A percentile compares a stretch with the other conserved stretches of the same genome.
Conservation (phyloP, 2,113 vertebrate species). For the Coreoperca whiteheadi region DNA sequence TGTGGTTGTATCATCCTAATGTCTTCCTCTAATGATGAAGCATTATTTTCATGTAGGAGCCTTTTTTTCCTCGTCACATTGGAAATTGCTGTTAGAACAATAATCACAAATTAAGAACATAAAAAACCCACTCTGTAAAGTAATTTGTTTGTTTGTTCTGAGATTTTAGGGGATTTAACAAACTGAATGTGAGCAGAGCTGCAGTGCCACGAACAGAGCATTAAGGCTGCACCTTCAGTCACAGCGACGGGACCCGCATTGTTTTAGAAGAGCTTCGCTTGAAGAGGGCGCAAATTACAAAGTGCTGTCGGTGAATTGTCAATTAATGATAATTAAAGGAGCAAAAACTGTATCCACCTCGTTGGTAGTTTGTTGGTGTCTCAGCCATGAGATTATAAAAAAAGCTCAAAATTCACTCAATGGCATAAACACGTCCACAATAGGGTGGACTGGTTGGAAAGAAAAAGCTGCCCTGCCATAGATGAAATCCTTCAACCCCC, state of each 20-base stretch:
- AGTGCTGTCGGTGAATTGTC: not conserved
- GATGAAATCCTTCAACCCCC: no score
- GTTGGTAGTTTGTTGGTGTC: not conserved
- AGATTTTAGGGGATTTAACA: not conserved
- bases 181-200: not conserved
- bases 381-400: not conserved
- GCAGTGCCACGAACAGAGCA: not conserved
- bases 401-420: no score
- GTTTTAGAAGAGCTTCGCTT: not conserved
- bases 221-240: not conserved
- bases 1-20: not conserved
- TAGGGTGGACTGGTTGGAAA: no score
- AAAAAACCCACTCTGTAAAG: not conserved
- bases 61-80: not conserved
- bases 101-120: not conserved
- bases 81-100: not conserved
- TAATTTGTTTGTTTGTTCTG: not conserved
- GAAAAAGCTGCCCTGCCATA: no score
- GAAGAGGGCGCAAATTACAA: not conserved
- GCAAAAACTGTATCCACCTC: not conserved
- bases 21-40: constrained; percentile 4
- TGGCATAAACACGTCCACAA: no score
- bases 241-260: not conserved
- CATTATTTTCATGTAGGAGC: not conserved
- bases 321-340: not conserved